Base-by-base conservation (phyloP, 2,888 invertebrate species). In the Crocallis elinguaria region DNA sequence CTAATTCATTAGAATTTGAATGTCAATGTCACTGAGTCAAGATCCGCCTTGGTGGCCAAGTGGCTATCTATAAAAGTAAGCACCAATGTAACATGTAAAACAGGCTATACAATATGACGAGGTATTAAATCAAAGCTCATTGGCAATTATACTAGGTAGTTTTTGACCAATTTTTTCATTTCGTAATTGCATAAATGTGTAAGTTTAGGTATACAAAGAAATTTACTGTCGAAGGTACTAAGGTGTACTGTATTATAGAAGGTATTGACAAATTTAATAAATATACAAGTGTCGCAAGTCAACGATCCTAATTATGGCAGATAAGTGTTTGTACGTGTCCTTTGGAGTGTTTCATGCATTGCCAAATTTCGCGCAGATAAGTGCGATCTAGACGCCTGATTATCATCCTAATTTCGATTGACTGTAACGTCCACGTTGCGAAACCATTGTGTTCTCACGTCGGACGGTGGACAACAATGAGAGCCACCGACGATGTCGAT, bases 401-500 rank as follows among this genome's bases (percentile, higher is more conserved):
- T 73, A 77, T 77, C 70, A 77, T 73, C 77, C 71, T 66, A 78
- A 81, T 75, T 79, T 75, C 54, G 53, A 62, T 69, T 64, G 73
- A 79, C 78, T 73, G 75, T 73, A 72, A 66, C 58, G 71, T 76
- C 64, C 66, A 67, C 66, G 80, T 88, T 89, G 83, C 85, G 71
- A 88, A 88, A 88, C 79, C 77, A 80, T 83, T 87, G 80, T 86
- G 82, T 87, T 90, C 90, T 90, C 90, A 90, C 88, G 89, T 88
- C 86, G 86, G 81, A 77, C 84, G 83, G 82, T 73, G 71, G 67
- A 85, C 85, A 86, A 90, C 89, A 90, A 89, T 89, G 78, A 86
- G 79, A 77, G 84, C 90, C 90, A 88, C 89, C 90, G 87, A 81
- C 88, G 88, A 80, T 75, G 89, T 67, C 77, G 69, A 77, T 91